Conservation (phyloP, 2,797 vertebrate species). For the Eospalax fontanierii region DNA sequence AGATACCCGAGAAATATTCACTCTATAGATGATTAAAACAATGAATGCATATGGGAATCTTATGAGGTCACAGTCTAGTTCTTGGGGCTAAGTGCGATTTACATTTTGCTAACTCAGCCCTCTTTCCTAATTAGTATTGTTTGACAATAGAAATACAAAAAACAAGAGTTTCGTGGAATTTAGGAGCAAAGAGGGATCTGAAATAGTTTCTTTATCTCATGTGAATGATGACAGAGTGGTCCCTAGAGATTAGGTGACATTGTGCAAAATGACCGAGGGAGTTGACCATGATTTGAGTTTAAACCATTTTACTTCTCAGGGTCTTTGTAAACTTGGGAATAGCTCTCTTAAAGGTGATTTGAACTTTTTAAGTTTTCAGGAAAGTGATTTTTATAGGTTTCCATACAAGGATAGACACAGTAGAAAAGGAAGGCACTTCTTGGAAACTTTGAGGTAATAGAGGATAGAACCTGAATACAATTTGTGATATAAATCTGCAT, state of each 20-base stretch:
- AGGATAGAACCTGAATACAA: neutral
- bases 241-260: neutral
- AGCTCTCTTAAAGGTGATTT: neutral
- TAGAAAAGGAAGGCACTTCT: neutral
- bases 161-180: neutral
- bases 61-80: neutral
- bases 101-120: neutral
- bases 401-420: neutral
- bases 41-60: neutral
- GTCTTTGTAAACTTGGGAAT: neutral
- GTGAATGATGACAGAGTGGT: neutral
- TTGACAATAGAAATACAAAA: neutral
- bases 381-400: conserved; percentile 34
- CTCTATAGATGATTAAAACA: neutral
- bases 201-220: neutral
- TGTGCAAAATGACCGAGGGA: neutral
- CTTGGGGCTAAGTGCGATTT: neutral
- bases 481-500: neutral
- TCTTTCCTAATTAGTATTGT: neutral
- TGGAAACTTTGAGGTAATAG: neutral
- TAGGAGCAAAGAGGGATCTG: neutral
- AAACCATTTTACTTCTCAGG: conserved; percentile 15
- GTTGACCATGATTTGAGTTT: neutral
- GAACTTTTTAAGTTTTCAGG: neutral
- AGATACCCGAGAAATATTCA: conserved; percentile 42